Base-by-base conservation (phyloP, 1,140 invertebrate genomes). In the Frieseomelitta varia region DNA sequence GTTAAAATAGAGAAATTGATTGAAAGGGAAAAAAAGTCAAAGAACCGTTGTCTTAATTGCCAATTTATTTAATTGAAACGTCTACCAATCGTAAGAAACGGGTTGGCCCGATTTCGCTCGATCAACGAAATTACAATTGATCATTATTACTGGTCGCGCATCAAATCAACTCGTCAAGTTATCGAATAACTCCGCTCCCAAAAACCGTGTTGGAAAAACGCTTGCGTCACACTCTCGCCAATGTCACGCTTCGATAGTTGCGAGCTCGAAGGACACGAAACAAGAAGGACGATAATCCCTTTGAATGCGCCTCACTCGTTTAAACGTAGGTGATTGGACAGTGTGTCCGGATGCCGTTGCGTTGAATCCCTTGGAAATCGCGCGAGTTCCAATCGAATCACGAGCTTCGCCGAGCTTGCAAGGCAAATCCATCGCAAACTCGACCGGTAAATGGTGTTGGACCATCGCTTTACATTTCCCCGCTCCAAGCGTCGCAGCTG, bases 371-470 rank as follows among this genome's bases (percentile, higher is more conserved):
- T 61, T 12, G 6, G 17, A 65, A 17, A 6, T 24, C 11, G 24
- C 24, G 21, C 56, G 24, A 58, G 30, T 39, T 58, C 0, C 30
- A n/a, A n/a, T 58, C 2, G 8, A 75, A 61, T 61, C 21, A 34
- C 24, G 24, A 61, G 24, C 56, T 58, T 75, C 27, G 19, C 21
- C 53, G 27, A 56, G 27, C 72, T 34, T 56, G 58, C 4, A 27
- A 27, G 47, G 47, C 47, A 73, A 73, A 51, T 73, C 47, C 8
- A 53, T 3, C 11, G 21, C 39, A 69, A n/a, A 24, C 15, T 21
- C 53, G 30, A 21, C 47, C 39, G 81, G 75, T 79, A n/a, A 17
- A 58, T 10, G 81, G 74, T 6, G 75, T 15, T 53, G 34, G 17
- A 34, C 30, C 30, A 83, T n/a, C 17, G 74, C 65, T 78, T 47